A percentile compares a stretch with the other conserved stretches of the same genome.
These are phyloP conservation scores for Tetragonula carbonaria DNA, from an alignment of 2,888 invertebrate species.

Conservation along the genomic window DNA sequence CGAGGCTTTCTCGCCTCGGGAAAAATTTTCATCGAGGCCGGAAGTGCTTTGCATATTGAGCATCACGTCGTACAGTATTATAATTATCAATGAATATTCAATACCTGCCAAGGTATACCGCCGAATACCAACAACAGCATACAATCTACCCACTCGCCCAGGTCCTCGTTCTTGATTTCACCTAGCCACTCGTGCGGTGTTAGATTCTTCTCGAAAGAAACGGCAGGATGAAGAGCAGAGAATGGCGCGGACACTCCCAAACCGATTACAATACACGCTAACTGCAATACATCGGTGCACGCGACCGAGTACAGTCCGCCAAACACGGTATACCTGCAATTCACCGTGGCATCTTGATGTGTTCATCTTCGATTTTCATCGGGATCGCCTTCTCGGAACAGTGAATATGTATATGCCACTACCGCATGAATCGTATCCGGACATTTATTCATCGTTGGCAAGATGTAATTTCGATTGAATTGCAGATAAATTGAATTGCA, in stretches of 20 bases:
- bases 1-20: neutral
- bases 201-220: constrained; percentile 80
- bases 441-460: neutral
- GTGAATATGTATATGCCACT: neutral
- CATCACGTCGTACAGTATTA: neutral
- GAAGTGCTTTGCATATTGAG: constrained; percentile 21
- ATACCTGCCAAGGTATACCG: constrained; percentile 89
- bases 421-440: neutral
- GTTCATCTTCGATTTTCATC: neutral
- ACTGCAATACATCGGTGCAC: constrained; percentile 89
- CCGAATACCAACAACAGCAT: constrained; percentile 87
- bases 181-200: constrained; percentile 86
- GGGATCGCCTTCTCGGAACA: neutral
- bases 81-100: constrained; percentile 6
- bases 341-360: neutral
- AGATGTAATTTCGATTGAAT: neutral
- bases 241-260: constrained; percentile 88
- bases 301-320: constrained; percentile 90
- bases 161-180: constrained; percentile 83
- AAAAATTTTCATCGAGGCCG: constrained; percentile 5
- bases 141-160: constrained; percentile 86
- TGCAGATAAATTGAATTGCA: neutral
- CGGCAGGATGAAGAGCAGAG: constrained; percentile 86
- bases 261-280: constrained; percentile 88
- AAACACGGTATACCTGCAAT: constrained; percentile 87